These are phyloP conservation scores for Gallinago paraguaiae DNA, from an alignment of 2,113 vertebrate genomes.

Conservation along the genomic window DNA sequence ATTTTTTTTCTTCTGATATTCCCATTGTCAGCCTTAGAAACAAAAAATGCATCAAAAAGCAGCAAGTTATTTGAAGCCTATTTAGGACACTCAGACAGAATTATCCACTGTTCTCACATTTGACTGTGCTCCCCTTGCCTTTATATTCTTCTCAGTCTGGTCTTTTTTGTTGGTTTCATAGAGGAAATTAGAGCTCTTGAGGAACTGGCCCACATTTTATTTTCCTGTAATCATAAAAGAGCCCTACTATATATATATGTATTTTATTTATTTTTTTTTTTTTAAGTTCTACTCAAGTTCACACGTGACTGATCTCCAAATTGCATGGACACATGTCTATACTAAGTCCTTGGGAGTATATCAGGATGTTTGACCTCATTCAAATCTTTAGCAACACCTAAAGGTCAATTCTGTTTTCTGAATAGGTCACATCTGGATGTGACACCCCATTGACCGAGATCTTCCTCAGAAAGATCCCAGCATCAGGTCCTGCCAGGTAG, in stretches of 20 bases:
- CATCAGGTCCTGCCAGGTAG: neutral
- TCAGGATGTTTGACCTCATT: neutral
- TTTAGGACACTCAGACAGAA: neutral
- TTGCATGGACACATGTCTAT: neutral
- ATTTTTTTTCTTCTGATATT: neutral
- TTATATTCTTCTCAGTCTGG: neutral
- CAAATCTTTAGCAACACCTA: neutral
- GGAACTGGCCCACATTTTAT: neutral
- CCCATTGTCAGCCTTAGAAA: neutral
- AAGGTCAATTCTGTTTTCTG: neutral
- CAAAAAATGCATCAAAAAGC: neutral
- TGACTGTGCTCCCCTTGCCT: neutral
- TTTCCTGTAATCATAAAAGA: neutral
- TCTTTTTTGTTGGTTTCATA: neutral
- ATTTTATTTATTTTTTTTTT: too few relatives aligned
- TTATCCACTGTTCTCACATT: neutral
- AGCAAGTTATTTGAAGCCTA: neutral
- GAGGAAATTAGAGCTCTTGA: neutral
- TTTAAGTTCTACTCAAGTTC: neutral
- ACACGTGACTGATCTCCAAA: neutral
- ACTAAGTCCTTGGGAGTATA: neutral
- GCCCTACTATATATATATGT: rapidly evolving
- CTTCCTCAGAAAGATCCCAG: neutral
- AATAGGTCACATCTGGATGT: neutral
- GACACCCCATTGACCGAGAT: neutral